Percentiles rank a stretch among this genome's conserved stretches.
Evolutionary conservation across 2,888 invertebrate species (phyloP).

Genomic region (Pycnomerus fuliginosus): DNA sequence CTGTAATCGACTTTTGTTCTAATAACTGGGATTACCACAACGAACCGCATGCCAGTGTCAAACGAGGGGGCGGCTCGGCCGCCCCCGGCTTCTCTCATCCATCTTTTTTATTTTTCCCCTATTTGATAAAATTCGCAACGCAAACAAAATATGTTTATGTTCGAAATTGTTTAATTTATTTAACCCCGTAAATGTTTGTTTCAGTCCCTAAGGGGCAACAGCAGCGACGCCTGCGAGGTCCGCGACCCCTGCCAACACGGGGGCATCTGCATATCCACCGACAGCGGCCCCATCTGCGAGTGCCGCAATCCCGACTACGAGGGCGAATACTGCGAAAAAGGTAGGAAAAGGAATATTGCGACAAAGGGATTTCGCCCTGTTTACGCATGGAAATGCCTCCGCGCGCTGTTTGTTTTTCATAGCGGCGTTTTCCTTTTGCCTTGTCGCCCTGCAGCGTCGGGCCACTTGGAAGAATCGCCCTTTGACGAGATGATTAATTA

Average conservation of each 20-base stretch:
- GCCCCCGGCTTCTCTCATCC: too few relatives aligned
- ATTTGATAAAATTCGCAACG: background rate
- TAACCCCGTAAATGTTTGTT: slow-evolving; percentile 33
- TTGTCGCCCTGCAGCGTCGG: too few relatives aligned
- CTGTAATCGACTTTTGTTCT: too few relatives aligned
- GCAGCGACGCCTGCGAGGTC: slow-evolving; percentile 82
- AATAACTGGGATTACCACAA: too few relatives aligned
- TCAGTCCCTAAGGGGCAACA: slow-evolving; percentile 60
- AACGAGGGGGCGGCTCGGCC: too few relatives aligned
- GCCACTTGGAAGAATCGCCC: too few relatives aligned
- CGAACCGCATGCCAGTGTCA: too few relatives aligned
- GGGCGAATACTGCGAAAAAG: slow-evolving; percentile 92
- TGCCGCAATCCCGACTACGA: slow-evolving; percentile 91
- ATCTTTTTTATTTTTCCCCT: background rate
- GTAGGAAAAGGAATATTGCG: slow-evolving; percentile 57
- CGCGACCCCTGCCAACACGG: slow-evolving; percentile 93
- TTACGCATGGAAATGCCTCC: background rate
- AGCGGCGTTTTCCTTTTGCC: background rate
- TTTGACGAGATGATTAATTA: too few relatives aligned
- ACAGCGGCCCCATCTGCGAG: slow-evolving; percentile 93
- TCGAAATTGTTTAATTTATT: too few relatives aligned
- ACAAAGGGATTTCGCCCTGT: slow-evolving; percentile 2
- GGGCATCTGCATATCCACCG: slow-evolving; percentile 94
- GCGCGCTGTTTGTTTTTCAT: slow-evolving; percentile 1
- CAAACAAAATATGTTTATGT: background rate